These are phyloP conservation scores for Neosalanx taihuensis DNA, from an alignment of 2,797 vertebrate species.

Conservation along the genomic window DNA sequence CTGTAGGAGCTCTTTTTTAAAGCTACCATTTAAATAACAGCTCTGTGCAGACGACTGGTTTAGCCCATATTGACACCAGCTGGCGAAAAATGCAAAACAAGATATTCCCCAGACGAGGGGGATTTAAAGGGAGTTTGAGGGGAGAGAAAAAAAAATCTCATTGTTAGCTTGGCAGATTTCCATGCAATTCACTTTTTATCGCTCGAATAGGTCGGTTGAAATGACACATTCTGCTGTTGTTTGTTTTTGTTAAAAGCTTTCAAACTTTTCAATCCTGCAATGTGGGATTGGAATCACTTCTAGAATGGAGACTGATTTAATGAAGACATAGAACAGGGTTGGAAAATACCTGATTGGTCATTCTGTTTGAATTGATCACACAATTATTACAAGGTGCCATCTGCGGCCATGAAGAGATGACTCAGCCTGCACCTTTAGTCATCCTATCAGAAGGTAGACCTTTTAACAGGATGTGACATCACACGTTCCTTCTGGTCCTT, in stretches of 20 bases:
- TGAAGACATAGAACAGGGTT: conserved; percentile 1
- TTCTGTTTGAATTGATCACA: neutral
- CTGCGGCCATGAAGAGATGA: neutral
- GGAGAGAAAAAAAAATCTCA: conserved; percentile 15
- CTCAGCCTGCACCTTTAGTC: neutral
- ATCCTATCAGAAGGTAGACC: neutral
- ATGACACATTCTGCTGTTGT: conserved; percentile 24
- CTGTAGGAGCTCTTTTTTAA: conserved; percentile 36
- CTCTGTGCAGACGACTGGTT: conserved; percentile 42
- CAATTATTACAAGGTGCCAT: neutral
- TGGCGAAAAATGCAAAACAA: conserved; percentile 29
- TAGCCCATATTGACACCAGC: conserved; percentile 40
- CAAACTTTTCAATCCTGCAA: neutral
- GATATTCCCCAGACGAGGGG: conserved; percentile 44
- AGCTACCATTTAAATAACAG: conserved; percentile 47
- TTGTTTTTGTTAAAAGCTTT: conserved; percentile 20
- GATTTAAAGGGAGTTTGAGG: conserved; percentile 31
- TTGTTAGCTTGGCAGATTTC: conserved; percentile 42
- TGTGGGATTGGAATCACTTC: neutral
- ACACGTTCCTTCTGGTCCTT: conserved; percentile 3
- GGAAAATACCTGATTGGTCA: neutral
- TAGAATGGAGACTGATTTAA: neutral
- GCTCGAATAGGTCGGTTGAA: conserved; percentile 29
- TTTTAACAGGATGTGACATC: neutral
- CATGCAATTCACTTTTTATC: conserved; percentile 44